These are phyloP conservation scores for Hydrocynus forskahlii DNA, from an alignment of 2,797 vertebrate species.

Conservation along the genomic window DNA sequence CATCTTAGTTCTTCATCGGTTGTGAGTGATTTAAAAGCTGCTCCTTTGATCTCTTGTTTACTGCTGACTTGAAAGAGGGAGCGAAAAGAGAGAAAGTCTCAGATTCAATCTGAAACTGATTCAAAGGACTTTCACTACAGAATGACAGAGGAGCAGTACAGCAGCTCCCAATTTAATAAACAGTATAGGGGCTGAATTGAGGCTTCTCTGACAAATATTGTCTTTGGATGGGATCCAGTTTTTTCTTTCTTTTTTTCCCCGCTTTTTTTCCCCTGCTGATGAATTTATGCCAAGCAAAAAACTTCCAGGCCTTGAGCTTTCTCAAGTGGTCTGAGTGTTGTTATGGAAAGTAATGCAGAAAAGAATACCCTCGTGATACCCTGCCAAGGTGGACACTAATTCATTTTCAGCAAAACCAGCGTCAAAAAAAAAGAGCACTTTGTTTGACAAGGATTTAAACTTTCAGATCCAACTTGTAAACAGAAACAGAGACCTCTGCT, in stretches of 20 bases:
- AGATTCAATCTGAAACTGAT: conserved; percentile 64
- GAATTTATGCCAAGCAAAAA: conserved; percentile 73
- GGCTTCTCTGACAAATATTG: conserved; percentile 80
- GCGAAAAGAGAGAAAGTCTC: conserved; percentile 21
- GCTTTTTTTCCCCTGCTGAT: conserved; percentile 55
- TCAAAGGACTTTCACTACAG: conserved; percentile 48
- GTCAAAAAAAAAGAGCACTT: conserved; percentile 54
- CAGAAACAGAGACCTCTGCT: conserved; percentile 53
- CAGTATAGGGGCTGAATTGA: conserved; percentile 74
- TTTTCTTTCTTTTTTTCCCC: conserved; percentile 56
- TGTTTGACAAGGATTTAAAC: conserved; percentile 60
- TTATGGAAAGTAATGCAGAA: conserved; percentile 72
- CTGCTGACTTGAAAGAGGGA: conserved; percentile 34
- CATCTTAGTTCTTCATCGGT: conserved; percentile 29
- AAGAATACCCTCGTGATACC: conserved; percentile 69
- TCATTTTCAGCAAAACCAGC: conserved; percentile 59
- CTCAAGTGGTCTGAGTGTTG: conserved; percentile 78
- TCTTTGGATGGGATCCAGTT: conserved; percentile 75
- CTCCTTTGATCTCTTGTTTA: conserved; percentile 49
- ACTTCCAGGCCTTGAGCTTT: conserved; percentile 73
- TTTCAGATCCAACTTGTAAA: conserved; percentile 54
- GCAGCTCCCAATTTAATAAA: conserved; percentile 74
- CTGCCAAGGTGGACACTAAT: conserved; percentile 71
- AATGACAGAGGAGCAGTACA: conserved; percentile 47
- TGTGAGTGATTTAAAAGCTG: conserved; percentile 37